Evolutionary conservation across 2,797 vertebrate genomes (phyloP).

Genomic region (Acanthopagrus latus): DNA sequence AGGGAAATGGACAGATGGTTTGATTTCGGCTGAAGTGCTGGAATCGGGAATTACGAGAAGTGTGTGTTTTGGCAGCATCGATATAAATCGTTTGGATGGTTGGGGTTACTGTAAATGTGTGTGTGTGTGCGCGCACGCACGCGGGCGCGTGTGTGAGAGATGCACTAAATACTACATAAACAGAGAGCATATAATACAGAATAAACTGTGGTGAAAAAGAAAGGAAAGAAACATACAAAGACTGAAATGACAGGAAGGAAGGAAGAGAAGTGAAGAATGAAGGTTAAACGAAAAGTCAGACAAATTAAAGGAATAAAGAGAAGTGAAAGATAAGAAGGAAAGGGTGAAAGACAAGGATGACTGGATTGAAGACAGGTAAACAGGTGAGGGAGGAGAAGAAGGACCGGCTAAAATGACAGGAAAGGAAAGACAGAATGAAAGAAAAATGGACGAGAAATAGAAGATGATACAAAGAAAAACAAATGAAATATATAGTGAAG

Average conservation of each 20-base stretch:
- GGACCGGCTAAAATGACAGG: no score
- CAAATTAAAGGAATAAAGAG: not conserved
- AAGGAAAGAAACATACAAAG: not conserved
- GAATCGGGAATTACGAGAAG: constrained; percentile 74
- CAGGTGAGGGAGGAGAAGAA: no score
- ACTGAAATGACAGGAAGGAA: not conserved
- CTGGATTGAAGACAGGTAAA: no score
- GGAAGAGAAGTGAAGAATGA: not conserved
- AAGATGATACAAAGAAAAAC: no score
- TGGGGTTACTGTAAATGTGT: not conserved
- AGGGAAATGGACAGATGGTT: constrained; percentile 73
- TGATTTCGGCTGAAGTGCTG: constrained; percentile 69
- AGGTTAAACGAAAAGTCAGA: not conserved
- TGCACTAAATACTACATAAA: constrained; percentile 9
- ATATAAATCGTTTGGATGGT: constrained; percentile 59
- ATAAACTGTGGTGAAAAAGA: not conserved
- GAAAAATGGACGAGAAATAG: no score
- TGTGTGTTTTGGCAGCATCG: constrained; percentile 63
- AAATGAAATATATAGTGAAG: no score
- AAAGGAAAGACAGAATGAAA: not conserved
- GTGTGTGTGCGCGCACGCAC: constrained; percentile 37
- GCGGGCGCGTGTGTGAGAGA: constrained; percentile 8
- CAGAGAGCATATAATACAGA: not conserved
- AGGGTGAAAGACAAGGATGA: no score
- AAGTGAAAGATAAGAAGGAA: not conserved